These are phyloP conservation scores for Epinotia ramella DNA, from an alignment of 2,888 invertebrate genomes.

Conservation along the genomic window DNA sequence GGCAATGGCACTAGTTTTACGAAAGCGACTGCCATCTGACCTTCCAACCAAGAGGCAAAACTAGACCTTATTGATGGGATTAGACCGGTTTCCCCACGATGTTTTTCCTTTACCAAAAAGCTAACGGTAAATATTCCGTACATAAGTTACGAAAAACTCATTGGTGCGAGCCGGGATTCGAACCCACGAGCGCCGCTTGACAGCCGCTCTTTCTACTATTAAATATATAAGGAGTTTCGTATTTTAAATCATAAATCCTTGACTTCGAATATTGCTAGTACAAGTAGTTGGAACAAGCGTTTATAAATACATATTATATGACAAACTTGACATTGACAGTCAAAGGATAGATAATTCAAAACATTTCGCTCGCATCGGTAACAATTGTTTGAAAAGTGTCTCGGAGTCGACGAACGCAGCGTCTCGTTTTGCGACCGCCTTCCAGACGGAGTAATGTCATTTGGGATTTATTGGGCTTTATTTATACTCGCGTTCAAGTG, in stretches of 20 bases:
- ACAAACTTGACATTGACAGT: neutral
- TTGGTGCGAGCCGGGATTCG: no score
- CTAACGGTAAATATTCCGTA: no score
- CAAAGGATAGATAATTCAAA: neutral
- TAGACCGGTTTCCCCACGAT: no score
- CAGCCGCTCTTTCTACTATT: no score
- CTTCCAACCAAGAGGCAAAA: no score
- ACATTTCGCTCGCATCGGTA: neutral
- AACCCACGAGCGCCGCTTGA: no score
- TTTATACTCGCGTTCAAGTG: slow-evolving; percentile 25
- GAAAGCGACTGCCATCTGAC: no score
- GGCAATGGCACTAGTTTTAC: no score
- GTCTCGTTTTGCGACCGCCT: slow-evolving; percentile 33
- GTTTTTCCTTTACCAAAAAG: no score
- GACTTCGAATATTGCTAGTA: neutral
- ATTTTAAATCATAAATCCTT: neutral
- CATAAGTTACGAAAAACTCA: no score
- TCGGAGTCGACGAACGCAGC: slow-evolving; percentile 36
- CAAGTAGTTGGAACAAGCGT: neutral
- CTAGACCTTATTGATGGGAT: no score
- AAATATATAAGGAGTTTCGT: neutral
- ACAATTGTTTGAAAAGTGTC: slow-evolving; percentile 21
- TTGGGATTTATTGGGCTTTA: slow-evolving; percentile 38
- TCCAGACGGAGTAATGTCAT: slow-evolving; percentile 39
- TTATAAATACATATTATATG: neutral